Base-by-base conservation (phyloP, 2,888 invertebrate species). In the Eucriotettix oculatus region DNA sequence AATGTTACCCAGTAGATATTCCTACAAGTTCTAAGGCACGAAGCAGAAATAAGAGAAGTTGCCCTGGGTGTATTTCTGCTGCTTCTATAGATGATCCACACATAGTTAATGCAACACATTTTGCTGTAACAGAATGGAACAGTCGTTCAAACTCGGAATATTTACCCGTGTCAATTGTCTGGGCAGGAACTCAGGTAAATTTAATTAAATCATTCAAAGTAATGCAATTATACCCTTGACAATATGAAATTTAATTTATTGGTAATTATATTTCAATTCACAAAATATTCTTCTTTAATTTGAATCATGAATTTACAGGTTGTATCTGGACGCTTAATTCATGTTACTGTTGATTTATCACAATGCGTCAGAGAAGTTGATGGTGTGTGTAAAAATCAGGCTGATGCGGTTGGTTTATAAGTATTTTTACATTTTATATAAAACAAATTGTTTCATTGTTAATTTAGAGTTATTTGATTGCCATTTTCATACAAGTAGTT, bases 1-100 rank as follows among this genome's bases (percentile, higher is more conserved):
- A 68, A 62, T 69, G 69, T 60, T 61, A 58, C 42, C 65, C 65
- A 42, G 66, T 58, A 61, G 61, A 56, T 63, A 7, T 29, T 29
- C 7, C 29, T 29, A 29, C 29, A 29, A 29, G 3, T 29, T 29
- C 29, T 29, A 29, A 29, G 60, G 41, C 48, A 29, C 42, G 44
- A 43, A 14, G 12, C 43, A 29, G 48, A 48, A 48, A n/a, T n/a
- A 48, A n/a, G 48, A 48, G 48, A 48, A 12, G n/a, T 14, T 12
- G 12, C 3, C 48, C 48, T 12, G 48, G 48, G n/a, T 12, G 48
- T 48, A 48, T 48, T n/a, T 48, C 48, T 48, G 12, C 2, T 48
- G 9, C n/a, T 48, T 5, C 2, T 48, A n/a, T 9, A 48, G 12
- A 12, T 48, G 48, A 48, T 16, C 41, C 41, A 29, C 14, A 9